Percentiles rank a stretch among this genome's conserved stretches.
Evolutionary conservation across 2,888 invertebrate genomes (phyloP).

Genomic region (Arctia plantaginis): DNA sequence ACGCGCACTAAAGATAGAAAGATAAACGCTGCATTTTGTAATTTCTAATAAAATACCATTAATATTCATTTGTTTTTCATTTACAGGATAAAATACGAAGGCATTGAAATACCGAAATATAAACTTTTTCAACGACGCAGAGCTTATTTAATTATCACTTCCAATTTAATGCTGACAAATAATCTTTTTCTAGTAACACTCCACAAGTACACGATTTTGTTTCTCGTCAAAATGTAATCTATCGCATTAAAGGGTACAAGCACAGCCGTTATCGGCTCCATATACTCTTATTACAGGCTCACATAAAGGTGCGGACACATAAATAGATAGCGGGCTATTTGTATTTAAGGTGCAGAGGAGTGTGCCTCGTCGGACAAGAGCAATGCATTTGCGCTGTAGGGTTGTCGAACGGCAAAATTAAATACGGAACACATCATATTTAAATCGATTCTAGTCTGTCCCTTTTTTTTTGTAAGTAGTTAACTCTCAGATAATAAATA

Average conservation of each 20-base stretch:
- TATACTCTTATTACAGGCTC: conserved; percentile 26
- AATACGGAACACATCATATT: neutral
- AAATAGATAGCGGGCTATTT: conserved; percentile 37
- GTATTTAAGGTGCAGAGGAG: neutral
- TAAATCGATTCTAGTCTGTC: neutral
- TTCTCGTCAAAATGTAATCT: conserved; percentile 1
- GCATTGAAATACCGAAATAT: neutral
- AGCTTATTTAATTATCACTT: neutral
- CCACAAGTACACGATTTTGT: neutral
- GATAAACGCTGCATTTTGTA: too few relatives aligned
- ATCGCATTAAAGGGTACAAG: conserved; percentile 12
- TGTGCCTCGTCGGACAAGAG: conserved; percentile 20
- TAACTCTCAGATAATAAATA: neutral
- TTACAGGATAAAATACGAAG: neutral
- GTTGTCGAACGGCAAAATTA: conserved; percentile 3
- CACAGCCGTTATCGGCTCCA: conserved; percentile 22
- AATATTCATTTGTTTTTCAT: too few relatives aligned
- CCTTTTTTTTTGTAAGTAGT: neutral
- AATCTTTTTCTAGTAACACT: neutral
- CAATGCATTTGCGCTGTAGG: conserved; percentile 28
- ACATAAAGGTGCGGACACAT: conserved; percentile 43
- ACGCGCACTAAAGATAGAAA: too few relatives aligned
- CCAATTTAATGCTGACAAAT: neutral
- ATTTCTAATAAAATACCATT: too few relatives aligned
- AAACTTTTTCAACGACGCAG: neutral